Evolutionary conservation across 2,113 vertebrate species (phyloP).

Genomic region (Lycaon pictus): DNA sequence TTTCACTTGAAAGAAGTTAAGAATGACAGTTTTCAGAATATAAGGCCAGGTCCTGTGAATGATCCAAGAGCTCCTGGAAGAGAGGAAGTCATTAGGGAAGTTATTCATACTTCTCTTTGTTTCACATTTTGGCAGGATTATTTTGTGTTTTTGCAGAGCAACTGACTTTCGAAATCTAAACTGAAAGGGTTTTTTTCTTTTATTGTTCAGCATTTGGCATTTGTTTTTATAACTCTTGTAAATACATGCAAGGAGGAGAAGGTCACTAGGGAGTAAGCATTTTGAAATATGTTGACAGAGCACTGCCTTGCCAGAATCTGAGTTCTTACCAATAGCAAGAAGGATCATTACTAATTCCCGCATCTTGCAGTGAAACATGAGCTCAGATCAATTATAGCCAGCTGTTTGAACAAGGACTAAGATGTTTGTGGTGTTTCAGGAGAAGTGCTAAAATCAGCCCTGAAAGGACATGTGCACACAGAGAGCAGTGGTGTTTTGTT

Average conservation of each 20-base stretch:
- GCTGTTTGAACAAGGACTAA: background rate
- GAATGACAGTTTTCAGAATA: background rate
- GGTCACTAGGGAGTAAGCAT: background rate
- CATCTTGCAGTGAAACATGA: background rate
- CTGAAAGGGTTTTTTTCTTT: background rate
- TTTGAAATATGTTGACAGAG: background rate
- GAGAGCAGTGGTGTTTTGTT: background rate
- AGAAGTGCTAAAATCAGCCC: slow-evolving; percentile 32
- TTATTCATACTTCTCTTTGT: background rate
- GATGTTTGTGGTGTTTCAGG: background rate
- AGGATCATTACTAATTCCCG: background rate
- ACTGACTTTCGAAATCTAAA: slow-evolving; percentile 37
- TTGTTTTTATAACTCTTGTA: background rate
- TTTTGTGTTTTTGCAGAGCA: slow-evolving; percentile 28
- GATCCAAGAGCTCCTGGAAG: slow-evolving; percentile 29
- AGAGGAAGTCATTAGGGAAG: slow-evolving; percentile 14
- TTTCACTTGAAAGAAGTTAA: background rate
- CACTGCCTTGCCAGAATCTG: background rate
- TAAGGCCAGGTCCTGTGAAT: background rate
- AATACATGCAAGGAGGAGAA: slow-evolving; percentile 38
- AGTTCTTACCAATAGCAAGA: background rate
- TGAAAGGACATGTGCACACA: background rate
- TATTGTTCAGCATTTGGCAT: background rate
- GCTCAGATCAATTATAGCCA: background rate
- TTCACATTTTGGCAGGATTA: slow-evolving; percentile 7